Evolutionary conservation across 2,113 vertebrate species (phyloP).

Genomic region (Columba janthina): DNA sequence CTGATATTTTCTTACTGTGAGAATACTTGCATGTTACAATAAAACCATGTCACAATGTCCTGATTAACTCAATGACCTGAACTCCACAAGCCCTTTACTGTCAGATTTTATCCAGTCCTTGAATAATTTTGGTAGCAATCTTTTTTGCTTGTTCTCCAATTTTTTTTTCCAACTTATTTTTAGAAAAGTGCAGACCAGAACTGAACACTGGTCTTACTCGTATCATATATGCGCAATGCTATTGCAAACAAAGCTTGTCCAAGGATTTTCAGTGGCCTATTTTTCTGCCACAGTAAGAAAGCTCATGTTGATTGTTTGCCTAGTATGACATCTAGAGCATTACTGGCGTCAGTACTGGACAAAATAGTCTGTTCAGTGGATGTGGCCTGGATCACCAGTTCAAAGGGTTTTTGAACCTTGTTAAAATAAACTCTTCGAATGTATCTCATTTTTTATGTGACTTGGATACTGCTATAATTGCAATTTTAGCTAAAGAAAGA

Average conservation of each 20-base stretch:
- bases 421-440: background rate
- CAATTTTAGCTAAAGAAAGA: background rate
- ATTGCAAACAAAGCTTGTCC: background rate
- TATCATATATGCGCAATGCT: background rate
- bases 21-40: background rate
- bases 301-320: conserved; percentile 30
- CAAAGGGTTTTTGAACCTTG: background rate
- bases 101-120: background rate
- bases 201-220: background rate
- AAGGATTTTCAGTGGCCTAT: conserved; percentile 10
- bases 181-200: background rate
- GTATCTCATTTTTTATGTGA: rapidly evolving
- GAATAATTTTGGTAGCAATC: background rate
- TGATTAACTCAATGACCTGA: background rate
- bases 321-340: background rate
- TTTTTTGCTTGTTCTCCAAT: background rate
- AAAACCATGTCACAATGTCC: background rate
- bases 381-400: background rate
- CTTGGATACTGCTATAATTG: background rate
- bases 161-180: background rate
- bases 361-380: background rate
- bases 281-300: conserved; percentile 14
- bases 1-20: background rate
- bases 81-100: background rate
- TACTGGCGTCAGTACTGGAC: background rate